Base-by-base conservation (phyloP, 64 coral and sea anemone species). In the Anthopleura sola region DNA sequence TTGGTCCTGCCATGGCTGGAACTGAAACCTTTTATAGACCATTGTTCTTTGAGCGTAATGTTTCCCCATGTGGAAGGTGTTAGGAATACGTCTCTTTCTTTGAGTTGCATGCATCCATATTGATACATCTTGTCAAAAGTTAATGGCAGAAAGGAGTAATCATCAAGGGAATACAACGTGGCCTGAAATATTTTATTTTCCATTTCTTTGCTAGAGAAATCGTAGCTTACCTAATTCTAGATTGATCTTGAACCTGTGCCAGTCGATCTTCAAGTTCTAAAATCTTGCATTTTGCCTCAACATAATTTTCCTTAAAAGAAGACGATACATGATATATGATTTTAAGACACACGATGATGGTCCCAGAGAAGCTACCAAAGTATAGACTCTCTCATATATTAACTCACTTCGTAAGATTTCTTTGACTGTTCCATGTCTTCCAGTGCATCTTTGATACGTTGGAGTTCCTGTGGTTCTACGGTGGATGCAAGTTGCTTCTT, bases 261-360 rank as follows among this genome's bases (percentile, higher is more conserved):
- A 91, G 44, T n/a, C 78, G 26, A 16, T 91, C 89, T 39, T 91
- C 89, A 19, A 91, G 83, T 38, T 86, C 89, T 39, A 86, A 57
- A 37, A 81, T 91, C 29, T 62, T 91, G 36, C 75, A 80, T 81
- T 80, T 91, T 6, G 89, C 84, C 0, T 55, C 54, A n/a, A 91
- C 76, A 57, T 86, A 91, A 32, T 37, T 81, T 82, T 80, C 89
- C 89, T 91, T 31, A 23, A 48, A 46, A 48, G 15, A 20, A 79
- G 20, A 53, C 14, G 50, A 53, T 53, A 13, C 50, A 53, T 62
- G 40, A 44, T 2, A 56, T 56, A 13, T 18, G 55, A 56, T 23
- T 5, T 6, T 44, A 8, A 44, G 4, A 8, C 40, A 6, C 0
- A 44, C 4, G 40, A 44, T 6, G 4, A 44, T 44, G 40, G 1